phyloP scores from a whole-genome alignment of 2,888 invertebrate genomes.

The Tinea semifulvella region DNA sequence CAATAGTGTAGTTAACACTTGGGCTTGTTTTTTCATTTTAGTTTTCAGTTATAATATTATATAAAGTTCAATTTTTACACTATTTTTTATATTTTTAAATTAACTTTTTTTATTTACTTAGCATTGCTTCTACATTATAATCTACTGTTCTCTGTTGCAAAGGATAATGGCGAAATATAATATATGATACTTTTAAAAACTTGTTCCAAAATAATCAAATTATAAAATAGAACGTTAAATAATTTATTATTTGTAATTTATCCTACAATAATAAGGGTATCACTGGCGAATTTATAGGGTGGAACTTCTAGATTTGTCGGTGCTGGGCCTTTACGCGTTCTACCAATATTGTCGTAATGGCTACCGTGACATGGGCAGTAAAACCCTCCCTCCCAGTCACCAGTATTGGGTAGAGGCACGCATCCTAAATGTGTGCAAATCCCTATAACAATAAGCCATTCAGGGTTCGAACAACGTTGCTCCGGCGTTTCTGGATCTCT shows the following conservation, averaged over 20 bases:
- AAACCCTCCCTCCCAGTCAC: conserved; percentile 74
- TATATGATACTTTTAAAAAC: too few species aligned
- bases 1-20: too few species aligned
- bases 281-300: conserved; percentile 62
- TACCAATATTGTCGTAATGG: conserved; percentile 80
- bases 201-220: background rate
- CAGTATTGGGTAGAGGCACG: conserved; percentile 77
- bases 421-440: conserved; percentile 87
- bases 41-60: too few species aligned
- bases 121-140: too few species aligned
- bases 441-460: conserved; percentile 83
- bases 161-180: too few species aligned
- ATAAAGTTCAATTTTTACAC: too few species aligned
- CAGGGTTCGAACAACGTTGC: conserved; percentile 70
- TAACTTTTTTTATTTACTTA: too few species aligned
- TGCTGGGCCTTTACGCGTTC: conserved; percentile 80
- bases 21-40: too few species aligned
- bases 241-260: conserved; percentile 21
- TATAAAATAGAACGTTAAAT: background rate
- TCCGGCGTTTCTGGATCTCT: conserved; percentile 77
- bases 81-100: too few species aligned
- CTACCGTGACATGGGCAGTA: conserved; percentile 89
- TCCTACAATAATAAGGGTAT: conserved; percentile 65
- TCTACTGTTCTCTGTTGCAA: too few species aligned
- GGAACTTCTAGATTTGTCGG: conserved; percentile 77